Base-by-base conservation (phyloP, 1,140 invertebrate genomes). In the Belonocnema kinseyi region DNA sequence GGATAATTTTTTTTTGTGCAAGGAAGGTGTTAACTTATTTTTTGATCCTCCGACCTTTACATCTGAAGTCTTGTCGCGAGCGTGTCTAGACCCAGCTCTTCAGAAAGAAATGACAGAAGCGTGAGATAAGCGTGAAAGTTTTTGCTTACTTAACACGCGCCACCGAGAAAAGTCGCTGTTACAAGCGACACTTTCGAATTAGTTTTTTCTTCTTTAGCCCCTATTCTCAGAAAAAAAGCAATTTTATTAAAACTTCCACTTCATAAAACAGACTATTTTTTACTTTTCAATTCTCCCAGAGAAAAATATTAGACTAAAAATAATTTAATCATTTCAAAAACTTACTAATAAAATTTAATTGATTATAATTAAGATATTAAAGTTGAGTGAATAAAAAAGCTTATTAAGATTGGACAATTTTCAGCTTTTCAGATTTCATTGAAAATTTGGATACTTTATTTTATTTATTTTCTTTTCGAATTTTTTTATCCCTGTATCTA, bases 111-210 rank as follows among this genome's bases (percentile, higher is more conserved):
- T 66, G 61, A 66, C 33, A 66, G 61, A 66, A 66, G 61, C 61
- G 61, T 66, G 61, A 66, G 61, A 66, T 66, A 66, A 66, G 61
- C 61, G 61, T 66, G 61, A 66, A 66, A 66, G 61, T 66, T 66
- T 66, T 46, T 66, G 61, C 61, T 66, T 66, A 66, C 61, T 66
- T 66, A 66, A 66, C 61, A 66, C 61, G 61, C 61, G 61, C 61
- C 61, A 46, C 14, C 26, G 26, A 33, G 16, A 66, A 66, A 66
- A 40, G 33, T 66, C 61, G 33, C 61, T 66, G n/a, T 40, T 66
- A 66, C 40, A 66, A 40, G 61, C 40, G 61, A 66, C 61, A 66
- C 61, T 66, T 66, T 66, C 61, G 26, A 66, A 66, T 46, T 66
- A 66, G 61, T 40, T 56, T 66, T 66, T 66, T 66, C 46, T 26